Base-by-base conservation (phyloP, 2,888 invertebrate species). In the Leptinotarsa haldemani region DNA sequence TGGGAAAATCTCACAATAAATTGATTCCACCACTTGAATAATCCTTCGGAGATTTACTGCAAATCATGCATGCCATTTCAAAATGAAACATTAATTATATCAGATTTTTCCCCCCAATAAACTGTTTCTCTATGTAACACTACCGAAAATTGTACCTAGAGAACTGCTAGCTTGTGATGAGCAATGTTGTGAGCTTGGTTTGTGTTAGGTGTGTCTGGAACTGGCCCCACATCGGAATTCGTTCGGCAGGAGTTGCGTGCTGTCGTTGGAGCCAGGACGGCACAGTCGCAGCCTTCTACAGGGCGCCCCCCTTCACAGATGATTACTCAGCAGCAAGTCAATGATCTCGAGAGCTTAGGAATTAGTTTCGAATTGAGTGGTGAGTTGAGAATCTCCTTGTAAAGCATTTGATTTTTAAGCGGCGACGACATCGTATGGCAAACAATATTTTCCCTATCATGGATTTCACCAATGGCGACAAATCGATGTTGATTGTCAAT, bases 181-280 rank as follows among this genome's bases (percentile, higher is more conserved):
- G 61, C 61, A 18, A 61, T 77, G 77, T 78, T 76, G 75, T 76
- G 76, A 77, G 77, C 74, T 74, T 75, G 68, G 74, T 79, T 64
- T 53, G 64, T 75, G 70, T 76, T 80, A 86, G 87, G 89, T 89
- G 92, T 90, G 83, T 88, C 88, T 74, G 88, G 90, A 89, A 83
- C 91, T 90, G 84, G 92, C 86, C 91, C 93, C 75, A 86, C 88
- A 47, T 95, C 96, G 68, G 97, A 97, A 89, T 97, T 94, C 88
- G 97, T 97, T 81, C 92, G 96, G 84, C 96, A 97, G 89, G 96
- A 97, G 88, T 89, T 97, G 84, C 91, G 97, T 82, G 95, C 96
- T 66, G 93, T 95, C 78, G 96, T 97, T 74, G 96, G 94, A 80
- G 95, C 95, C 70, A 91, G 97, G 84, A 94, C 94, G 52, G 87